Base-by-base conservation (phyloP, 2,113 vertebrate species). In the Hydropotes inermis region DNA sequence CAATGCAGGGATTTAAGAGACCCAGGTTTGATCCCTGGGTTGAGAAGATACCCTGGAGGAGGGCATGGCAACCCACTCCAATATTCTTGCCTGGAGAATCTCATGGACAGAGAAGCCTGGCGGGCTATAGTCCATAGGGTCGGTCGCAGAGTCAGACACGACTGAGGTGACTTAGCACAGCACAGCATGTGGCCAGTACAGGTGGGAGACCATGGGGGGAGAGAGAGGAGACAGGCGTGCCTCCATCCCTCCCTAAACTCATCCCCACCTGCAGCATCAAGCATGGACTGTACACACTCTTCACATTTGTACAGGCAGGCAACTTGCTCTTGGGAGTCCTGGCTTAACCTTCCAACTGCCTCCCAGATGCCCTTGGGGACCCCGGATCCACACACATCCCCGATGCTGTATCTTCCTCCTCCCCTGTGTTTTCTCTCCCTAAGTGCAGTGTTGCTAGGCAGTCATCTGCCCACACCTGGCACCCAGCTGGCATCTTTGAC, bases 401-500 rank as follows among this genome's bases (percentile, higher is more conserved):
- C 33, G 36, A 15, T 1, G 8, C 23, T 50, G 23, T 43, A 4
- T 6, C 7, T 5, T 19, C 10, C 27, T 16, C n/a, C 30, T 5
- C 1, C 4, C 7, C 36, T 52, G 27, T 55, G 17, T 30, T 57
- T 36, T 30, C n/a, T 10, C 30, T n/a, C 54, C 45, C 45, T 7
- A 33, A 1, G 9, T 5, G 12, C 13, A 15, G 36, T 10, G 89
- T 3, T 7, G 11, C 61, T 57, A 25, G 3, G 2, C 0, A 6
- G 82, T 64, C 43, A 87, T 33, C 16, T 50, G 47, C 36, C 47
- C 84, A 14, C 0, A 33, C 7, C 27, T 5, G 25, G 58, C 27
- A 36, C 23, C 6, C 12, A 15, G 78, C 28, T 9, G 55, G 10
- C 36, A 17, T 17, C 55, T 19, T 36, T 10, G 33, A 50, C 36